Evolutionary conservation across 1,140 invertebrate genomes (phyloP).

Genomic region (Drosophila navojoa): DNA sequence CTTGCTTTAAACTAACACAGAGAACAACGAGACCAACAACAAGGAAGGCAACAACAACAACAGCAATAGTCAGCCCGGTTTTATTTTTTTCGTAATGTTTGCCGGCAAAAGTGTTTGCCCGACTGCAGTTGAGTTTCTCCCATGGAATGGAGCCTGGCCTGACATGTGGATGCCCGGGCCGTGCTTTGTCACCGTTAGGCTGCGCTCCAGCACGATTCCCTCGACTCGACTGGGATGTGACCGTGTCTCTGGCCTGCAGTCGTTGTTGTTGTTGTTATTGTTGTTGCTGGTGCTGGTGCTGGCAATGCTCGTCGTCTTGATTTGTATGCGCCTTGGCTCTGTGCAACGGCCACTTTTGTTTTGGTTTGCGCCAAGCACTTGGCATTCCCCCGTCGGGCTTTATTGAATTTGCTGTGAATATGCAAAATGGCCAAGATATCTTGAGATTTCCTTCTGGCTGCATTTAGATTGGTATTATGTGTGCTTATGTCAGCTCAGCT

Average conservation of each 20-base stretch:
- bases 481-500: constrained; percentile 12
- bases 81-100: constrained; percentile 30
- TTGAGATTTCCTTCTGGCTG: constrained; percentile 31
- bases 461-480: constrained; percentile 26
- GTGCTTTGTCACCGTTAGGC: constrained; percentile 24
- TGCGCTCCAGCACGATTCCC: constrained; percentile 30
- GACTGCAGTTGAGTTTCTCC: constrained; percentile 4
- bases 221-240: constrained; percentile 16
- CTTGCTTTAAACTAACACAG: constrained; percentile 28
- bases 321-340: constrained; percentile 67
- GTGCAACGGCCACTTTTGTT: constrained; percentile 61
- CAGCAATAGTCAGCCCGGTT: constrained; percentile 1
- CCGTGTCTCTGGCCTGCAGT: background rate
- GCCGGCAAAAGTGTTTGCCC: constrained; percentile 16
- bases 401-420: constrained; percentile 48
- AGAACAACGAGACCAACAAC: constrained; percentile 5
- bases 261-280: constrained; percentile 8
- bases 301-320: constrained; percentile 54
- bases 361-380: constrained; percentile 46
- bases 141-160: constrained; percentile 10
- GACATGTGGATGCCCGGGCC: constrained; percentile 24
- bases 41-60: constrained; percentile 9
- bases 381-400: constrained; percentile 54
- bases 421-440: constrained; percentile 39
- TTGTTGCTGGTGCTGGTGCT: background rate